A percentile compares a stretch with the other conserved stretches of the same genome.
These are phyloP conservation scores for Coenonympha glycerion DNA, from an alignment of 2,888 invertebrate genomes.

Conservation along the genomic window DNA sequence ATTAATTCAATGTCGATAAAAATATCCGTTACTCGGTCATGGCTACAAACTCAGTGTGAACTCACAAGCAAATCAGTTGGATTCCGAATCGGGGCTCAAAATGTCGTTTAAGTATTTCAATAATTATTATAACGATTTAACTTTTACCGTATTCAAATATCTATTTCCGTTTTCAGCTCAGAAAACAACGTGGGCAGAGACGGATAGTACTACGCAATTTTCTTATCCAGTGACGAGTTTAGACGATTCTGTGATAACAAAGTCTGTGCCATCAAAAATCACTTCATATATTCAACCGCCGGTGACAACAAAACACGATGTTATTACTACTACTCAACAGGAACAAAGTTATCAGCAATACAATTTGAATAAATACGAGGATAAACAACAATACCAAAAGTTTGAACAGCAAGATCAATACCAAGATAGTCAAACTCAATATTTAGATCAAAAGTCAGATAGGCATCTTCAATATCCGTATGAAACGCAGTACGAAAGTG, in stretches of 20 bases:
- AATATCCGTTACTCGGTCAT: slow-evolving; percentile 43
- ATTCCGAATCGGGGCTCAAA: slow-evolving; percentile 33
- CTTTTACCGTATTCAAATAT: slow-evolving; percentile 44
- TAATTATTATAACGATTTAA: slow-evolving; percentile 42
- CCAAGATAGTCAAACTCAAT: slow-evolving; percentile 31
- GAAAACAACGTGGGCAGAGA: slow-evolving; percentile 64
- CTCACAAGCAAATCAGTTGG: slow-evolving; percentile 33
- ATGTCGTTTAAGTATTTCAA: slow-evolving; percentile 49
- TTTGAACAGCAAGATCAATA: slow-evolving; percentile 33
- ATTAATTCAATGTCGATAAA: slow-evolving; percentile 45
- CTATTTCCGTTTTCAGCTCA: slow-evolving; percentile 65
- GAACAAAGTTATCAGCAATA: slow-evolving; percentile 49
- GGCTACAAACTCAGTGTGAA: slow-evolving; percentile 17
- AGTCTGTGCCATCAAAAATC: slow-evolving; percentile 51
- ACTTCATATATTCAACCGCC: slow-evolving; percentile 55
- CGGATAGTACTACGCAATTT: slow-evolving; percentile 54
- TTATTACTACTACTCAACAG: slow-evolving; percentile 31
- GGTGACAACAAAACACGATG: slow-evolving; percentile 50
- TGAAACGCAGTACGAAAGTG: slow-evolving; percentile 23
- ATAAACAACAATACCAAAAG: slow-evolving; percentile 35
- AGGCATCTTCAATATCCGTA: slow-evolving; percentile 34
- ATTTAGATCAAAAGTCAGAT: slow-evolving; percentile 34
- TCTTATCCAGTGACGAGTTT: slow-evolving; percentile 57
- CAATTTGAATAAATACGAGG: slow-evolving; percentile 40
- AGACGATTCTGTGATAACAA: slow-evolving; percentile 50